Percentiles rank a stretch among this genome's conserved stretches.
phyloP scores from a whole-genome alignment of 2,797 vertebrate genomes.

The Halcyon chelicuti region DNA sequence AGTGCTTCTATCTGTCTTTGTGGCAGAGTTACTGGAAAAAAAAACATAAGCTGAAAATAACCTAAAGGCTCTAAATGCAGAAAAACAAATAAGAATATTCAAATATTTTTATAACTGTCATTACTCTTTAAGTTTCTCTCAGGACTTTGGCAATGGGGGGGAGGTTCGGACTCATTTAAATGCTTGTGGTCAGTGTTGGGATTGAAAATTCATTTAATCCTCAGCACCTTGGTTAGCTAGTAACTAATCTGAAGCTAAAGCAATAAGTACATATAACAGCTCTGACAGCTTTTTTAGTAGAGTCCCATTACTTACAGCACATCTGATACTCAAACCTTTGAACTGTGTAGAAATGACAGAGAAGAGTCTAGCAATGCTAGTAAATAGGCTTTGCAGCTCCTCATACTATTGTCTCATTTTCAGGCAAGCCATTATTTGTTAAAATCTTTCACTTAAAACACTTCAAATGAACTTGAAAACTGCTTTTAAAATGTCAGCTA shows the following conservation, averaged over 20 bases:
- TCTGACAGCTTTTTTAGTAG: background rate
- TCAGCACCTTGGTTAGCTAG: background rate
- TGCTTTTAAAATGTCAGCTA: background rate
- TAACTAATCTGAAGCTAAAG: background rate
- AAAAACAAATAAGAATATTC: background rate
- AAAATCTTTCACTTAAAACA: background rate
- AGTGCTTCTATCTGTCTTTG: background rate
- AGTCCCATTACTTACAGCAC: background rate
- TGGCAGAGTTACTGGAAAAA: background rate
- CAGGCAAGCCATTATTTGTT: background rate
- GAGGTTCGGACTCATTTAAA: background rate
- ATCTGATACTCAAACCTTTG: background rate
- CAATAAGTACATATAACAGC: background rate
- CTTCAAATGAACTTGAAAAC: background rate
- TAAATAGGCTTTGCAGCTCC: background rate
- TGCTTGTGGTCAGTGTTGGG: background rate
- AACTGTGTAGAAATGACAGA: background rate
- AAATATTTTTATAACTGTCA: background rate
- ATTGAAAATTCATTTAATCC: background rate
- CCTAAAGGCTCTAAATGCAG: background rate
- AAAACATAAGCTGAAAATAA: background rate
- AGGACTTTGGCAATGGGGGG: background rate
- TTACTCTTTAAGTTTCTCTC: background rate
- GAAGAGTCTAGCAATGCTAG: background rate
- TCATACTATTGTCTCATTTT: background rate